Conservation (phyloP, 2,888 invertebrate species). For the Rhamnusium bicolor region DNA sequence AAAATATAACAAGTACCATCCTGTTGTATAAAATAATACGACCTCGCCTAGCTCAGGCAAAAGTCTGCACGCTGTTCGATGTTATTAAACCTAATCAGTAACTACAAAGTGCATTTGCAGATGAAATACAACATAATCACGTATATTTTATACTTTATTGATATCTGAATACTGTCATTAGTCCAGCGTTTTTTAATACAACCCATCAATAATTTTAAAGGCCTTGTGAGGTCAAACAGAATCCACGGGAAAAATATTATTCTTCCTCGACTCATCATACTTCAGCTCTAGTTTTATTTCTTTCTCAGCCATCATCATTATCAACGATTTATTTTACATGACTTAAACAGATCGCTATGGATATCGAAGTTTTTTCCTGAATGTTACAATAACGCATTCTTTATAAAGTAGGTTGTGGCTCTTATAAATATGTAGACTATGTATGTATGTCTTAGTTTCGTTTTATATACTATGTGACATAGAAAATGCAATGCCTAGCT, state of each 20-base stretch:
- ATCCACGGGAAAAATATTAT: slow-evolving; percentile 28
- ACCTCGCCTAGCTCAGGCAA: slow-evolving; percentile 60
- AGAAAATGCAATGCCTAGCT: too few species aligned
- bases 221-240: slow-evolving; percentile 44
- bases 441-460: too few species aligned
- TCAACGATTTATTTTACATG: not conserved
- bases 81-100: slow-evolving; percentile 57
- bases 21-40: slow-evolving; percentile 67
- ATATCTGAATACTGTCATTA: slow-evolving; percentile 34
- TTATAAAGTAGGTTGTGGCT: too few species aligned
- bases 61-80: slow-evolving; percentile 52
- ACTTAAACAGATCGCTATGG: not conserved
- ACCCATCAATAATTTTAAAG: slow-evolving; percentile 45
- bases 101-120: slow-evolving; percentile 49
- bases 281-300: slow-evolving; percentile 8
- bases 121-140: slow-evolving; percentile 53
- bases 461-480: too few species aligned
- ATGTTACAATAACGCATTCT: too few species aligned
- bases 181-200: slow-evolving; percentile 33
- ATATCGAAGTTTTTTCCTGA: not conserved
- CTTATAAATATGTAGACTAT: too few species aligned
- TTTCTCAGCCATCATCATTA: slow-evolving; percentile 9
- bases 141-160: slow-evolving; percentile 45
- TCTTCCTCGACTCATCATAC: not conserved
- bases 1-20: slow-evolving; percentile 70